Evolutionary conservation across 2,113 vertebrate species (phyloP).

Genomic region (Verasper variegatus): DNA sequence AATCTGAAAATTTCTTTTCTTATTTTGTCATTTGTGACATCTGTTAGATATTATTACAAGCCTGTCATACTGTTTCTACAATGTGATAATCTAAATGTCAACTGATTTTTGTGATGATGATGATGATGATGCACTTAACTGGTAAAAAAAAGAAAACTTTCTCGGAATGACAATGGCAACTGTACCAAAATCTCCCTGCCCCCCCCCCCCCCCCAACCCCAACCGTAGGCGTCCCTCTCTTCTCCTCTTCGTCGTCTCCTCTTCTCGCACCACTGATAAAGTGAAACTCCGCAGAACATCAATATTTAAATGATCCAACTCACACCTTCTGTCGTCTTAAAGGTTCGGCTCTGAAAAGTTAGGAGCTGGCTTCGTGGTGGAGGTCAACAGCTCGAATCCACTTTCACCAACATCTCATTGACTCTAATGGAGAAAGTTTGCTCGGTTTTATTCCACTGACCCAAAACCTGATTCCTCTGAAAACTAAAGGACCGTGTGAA

Average conservation of each 20-base stretch:
- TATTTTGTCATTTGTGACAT: slow-evolving; percentile 55
- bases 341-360: background rate
- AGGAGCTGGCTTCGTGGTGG: too few relatives aligned
- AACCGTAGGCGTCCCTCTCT: slow-evolving; percentile 6
- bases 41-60: slow-evolving; percentile 79
- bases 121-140: slow-evolving; percentile 80
- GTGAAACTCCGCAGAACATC: slow-evolving; percentile 33
- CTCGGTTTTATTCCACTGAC: too few relatives aligned
- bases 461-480: too few relatives aligned
- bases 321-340: background rate
- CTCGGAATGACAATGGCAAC: slow-evolving; percentile 67
- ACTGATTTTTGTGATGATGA: slow-evolving; percentile 55
- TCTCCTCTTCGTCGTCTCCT: background rate
- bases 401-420: too few relatives aligned
- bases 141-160: slow-evolving; percentile 78
- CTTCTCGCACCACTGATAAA: slow-evolving; percentile 50
- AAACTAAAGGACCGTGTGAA: too few relatives aligned
- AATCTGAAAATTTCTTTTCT: slow-evolving; percentile 45
- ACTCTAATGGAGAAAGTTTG: too few relatives aligned
- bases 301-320: background rate
- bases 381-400: background rate
- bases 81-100: slow-evolving; percentile 80
- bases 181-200: slow-evolving; percentile 66
- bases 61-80: slow-evolving; percentile 80
- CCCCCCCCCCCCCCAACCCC: background rate